Conservation (phyloP, 2,888 invertebrate species). For the Pollenia angustigena region DNA sequence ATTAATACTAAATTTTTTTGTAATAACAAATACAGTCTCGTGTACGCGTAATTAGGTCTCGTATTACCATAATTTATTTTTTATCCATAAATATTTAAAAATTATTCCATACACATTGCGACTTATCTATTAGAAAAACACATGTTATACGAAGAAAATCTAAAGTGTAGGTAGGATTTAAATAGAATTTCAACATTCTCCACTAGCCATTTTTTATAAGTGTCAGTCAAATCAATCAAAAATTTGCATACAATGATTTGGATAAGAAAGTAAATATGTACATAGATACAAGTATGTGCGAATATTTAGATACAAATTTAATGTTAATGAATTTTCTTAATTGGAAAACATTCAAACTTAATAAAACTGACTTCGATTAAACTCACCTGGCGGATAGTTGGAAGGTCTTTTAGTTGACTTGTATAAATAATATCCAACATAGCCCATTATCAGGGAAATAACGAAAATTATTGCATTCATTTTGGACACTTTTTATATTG, state of each 20-base stretch:
- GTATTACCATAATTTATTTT: slow-evolving; percentile 39
- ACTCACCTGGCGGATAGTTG: slow-evolving; percentile 82
- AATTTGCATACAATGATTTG: slow-evolving; percentile 32
- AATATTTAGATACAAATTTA: background rate
- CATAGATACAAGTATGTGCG: background rate
- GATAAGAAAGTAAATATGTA: background rate
- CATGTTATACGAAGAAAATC: background rate
- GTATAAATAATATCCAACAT: slow-evolving; percentile 76
- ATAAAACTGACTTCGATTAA: background rate
- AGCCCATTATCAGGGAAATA: slow-evolving; percentile 75
- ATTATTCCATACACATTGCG: background rate
- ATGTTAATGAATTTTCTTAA: background rate
- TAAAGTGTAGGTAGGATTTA: background rate
- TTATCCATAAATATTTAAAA: background rate
- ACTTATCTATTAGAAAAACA: background rate
- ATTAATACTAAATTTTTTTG: background rate
- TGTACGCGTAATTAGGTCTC: background rate
- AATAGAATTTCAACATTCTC: background rate
- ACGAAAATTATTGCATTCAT: slow-evolving; percentile 79
- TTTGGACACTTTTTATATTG: slow-evolving; percentile 7
- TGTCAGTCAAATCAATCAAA: slow-evolving; percentile 53
- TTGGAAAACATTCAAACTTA: no score
- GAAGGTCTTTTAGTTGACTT: slow-evolving; percentile 78
- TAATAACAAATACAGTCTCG: background rate
- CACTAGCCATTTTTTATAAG: slow-evolving; percentile 16